Percentiles rank a stretch among this genome's conserved stretches.
Evolutionary conservation across 2,888 invertebrate genomes (phyloP).

Genomic region (Eremobia ochroleuca): DNA sequence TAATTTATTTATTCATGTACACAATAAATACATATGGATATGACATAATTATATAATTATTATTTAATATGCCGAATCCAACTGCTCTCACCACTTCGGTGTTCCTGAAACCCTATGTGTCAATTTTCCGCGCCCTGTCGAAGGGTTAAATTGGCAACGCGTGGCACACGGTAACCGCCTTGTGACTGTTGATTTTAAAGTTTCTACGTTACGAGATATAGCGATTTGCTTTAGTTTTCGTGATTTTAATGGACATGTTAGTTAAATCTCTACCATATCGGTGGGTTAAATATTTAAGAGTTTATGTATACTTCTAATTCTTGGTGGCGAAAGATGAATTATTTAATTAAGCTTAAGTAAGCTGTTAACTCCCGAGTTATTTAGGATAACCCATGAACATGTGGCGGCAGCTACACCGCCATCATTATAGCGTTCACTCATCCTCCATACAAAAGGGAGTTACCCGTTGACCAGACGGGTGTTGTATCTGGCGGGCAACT

Average conservation of each 20-base stretch:
- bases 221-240: constrained; percentile 20
- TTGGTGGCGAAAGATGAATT: background rate
- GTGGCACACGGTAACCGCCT: constrained; percentile 72
- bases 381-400: background rate
- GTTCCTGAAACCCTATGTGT: constrained; percentile 66
- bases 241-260: background rate
- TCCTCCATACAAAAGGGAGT: too few relatives aligned
- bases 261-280: background rate
- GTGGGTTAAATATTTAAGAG: background rate
- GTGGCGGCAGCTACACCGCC: too few relatives aligned
- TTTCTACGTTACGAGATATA: constrained; percentile 17
- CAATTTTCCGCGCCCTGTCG: constrained; percentile 79
- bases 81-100: background rate
- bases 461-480: too few relatives aligned
- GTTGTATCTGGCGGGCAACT: too few relatives aligned
- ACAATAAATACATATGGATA: too few relatives aligned
- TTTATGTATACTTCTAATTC: background rate
- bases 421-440: too few relatives aligned
- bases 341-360: background rate
- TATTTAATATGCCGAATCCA: constrained; percentile 44
- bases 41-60: too few relatives aligned
- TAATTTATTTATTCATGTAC: too few relatives aligned
- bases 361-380: background rate
- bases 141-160: constrained; percentile 82
- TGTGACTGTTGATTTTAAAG: constrained; percentile 69